Evolutionary conservation across 2,113 vertebrate species (phyloP).

Genomic region (Perccottus glenii): DNA sequence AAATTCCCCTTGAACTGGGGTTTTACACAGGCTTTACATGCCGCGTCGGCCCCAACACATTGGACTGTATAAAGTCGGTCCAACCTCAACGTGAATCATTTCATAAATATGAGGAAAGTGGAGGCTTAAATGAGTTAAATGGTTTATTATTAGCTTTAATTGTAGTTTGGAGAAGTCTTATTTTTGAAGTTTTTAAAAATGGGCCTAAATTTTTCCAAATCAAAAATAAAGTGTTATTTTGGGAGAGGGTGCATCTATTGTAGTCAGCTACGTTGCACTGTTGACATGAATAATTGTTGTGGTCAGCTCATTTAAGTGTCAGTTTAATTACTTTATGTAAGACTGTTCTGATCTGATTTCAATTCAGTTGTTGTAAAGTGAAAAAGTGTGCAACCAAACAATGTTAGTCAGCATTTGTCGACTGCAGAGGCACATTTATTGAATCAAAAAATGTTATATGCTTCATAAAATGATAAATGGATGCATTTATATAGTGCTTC

Average conservation of each 20-base stretch:
- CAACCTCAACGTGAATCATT: background rate
- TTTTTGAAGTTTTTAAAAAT: conserved; percentile 1
- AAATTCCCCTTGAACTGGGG: conserved; percentile 1
- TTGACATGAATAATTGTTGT: too few species aligned
- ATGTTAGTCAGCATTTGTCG: too few species aligned
- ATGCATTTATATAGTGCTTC: too few species aligned
- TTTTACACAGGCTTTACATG: background rate
- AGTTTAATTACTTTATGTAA: too few species aligned
- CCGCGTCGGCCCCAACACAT: background rate
- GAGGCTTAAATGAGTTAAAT: background rate
- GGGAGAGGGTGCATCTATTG: background rate
- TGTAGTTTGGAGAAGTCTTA: background rate
- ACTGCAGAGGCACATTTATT: too few species aligned
- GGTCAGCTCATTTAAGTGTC: too few species aligned
- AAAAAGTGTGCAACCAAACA: too few species aligned
- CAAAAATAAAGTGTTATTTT: background rate
- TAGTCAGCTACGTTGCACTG: too few species aligned
- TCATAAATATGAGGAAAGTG: background rate
- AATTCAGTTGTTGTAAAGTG: too few species aligned
- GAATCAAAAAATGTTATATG: too few species aligned
- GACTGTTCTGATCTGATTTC: too few species aligned
- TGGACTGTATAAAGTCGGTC: background rate
- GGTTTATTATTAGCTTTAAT: conserved; percentile 1
- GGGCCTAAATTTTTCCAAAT: background rate
- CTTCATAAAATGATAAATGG: too few species aligned